These are phyloP conservation scores for Oppia nitens DNA, from an alignment of 1,140 invertebrate genomes.

Conservation along the genomic window DNA sequence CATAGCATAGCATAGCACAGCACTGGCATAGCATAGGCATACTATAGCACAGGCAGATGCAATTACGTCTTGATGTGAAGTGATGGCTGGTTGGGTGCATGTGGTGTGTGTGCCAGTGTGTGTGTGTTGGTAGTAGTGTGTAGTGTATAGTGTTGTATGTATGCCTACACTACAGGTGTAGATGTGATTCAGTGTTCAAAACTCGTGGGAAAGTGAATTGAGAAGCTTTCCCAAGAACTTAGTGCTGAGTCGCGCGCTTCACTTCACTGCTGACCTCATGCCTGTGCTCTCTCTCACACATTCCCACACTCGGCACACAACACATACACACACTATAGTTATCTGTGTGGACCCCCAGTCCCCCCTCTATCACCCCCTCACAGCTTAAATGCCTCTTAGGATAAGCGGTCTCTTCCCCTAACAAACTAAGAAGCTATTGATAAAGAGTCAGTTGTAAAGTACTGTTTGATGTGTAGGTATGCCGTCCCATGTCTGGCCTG, in stretches of 20 bases:
- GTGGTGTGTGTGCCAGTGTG: not conserved
- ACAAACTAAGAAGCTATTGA: not conserved
- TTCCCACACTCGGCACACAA: not conserved
- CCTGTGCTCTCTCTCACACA: not conserved
- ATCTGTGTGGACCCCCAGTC: too few species aligned
- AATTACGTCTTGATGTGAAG: not conserved
- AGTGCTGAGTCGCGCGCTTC: not conserved
- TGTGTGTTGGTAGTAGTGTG: not conserved
- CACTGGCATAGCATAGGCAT: not conserved
- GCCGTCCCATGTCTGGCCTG: not conserved
- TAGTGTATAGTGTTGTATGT: not conserved
- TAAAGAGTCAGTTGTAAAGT: too few species aligned
- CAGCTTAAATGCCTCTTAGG: not conserved
- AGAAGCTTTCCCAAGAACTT: not conserved
- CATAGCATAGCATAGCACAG: not conserved
- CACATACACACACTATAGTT: not conserved
- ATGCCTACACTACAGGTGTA: not conserved
- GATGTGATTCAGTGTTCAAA: not conserved
- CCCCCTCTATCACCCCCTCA: not conserved
- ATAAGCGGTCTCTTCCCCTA: not conserved
- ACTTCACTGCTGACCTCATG: not conserved
- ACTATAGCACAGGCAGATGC: not conserved
- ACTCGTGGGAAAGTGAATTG: not conserved
- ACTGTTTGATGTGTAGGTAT: not conserved
- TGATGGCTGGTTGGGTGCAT: not conserved